Conservation (phyloP, 1,140 invertebrate species). For the Anthonomus grandis region DNA sequence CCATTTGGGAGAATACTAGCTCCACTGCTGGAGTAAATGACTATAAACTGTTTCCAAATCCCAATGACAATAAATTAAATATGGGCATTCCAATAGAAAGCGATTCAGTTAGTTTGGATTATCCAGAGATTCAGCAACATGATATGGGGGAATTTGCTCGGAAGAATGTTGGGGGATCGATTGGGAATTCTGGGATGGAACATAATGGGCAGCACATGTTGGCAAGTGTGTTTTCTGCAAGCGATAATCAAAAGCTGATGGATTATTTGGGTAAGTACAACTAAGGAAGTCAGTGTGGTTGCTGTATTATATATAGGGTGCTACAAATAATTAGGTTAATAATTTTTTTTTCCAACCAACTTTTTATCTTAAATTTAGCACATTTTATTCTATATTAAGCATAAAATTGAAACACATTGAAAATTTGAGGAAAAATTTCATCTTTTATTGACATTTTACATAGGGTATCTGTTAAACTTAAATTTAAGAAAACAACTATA, state of each 20-base stretch:
- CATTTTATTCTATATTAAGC: neutral
- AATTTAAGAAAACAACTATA: too few species aligned
- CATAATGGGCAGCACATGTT: constrained; percentile 6
- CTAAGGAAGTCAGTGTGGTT: too few species aligned
- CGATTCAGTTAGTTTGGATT: constrained; percentile 25
- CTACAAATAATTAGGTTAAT: too few species aligned
- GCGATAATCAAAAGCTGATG: constrained; percentile 11
- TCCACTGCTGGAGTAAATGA: constrained; percentile 20
- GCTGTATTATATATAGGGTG: too few species aligned
- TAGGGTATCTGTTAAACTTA: too few species aligned
- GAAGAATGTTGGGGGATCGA: constrained; percentile 2
- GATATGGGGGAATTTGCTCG: constrained; percentile 9
- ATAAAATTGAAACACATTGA: too few species aligned
- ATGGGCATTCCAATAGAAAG: constrained; percentile 10
- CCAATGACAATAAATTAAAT: neutral
- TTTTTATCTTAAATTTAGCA: neutral
- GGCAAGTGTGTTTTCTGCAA: constrained; percentile 6
- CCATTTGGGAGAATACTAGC: constrained; percentile 10
- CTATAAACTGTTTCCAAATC: constrained; percentile 25
- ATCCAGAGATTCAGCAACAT: constrained; percentile 35
- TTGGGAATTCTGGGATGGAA: neutral
- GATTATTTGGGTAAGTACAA: constrained; percentile 12
- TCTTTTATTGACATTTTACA: too few species aligned
- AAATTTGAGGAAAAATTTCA: too few species aligned
- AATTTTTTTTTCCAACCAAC: too few species aligned